These are phyloP conservation scores for Acropternis orthonyx DNA, from an alignment of 2,797 vertebrate genomes.

Conservation along the genomic window DNA sequence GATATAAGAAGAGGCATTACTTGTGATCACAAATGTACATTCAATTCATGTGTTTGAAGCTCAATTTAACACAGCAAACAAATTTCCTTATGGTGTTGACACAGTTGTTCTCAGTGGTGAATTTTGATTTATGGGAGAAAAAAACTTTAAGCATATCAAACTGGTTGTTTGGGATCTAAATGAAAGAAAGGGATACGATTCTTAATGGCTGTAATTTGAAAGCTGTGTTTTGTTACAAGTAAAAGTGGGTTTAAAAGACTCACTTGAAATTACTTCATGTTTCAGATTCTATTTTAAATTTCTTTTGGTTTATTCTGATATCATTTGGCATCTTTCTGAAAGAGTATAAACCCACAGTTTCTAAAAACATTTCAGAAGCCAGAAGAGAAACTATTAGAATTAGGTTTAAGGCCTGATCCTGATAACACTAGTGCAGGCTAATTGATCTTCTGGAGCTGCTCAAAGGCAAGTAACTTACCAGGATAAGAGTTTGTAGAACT, in stretches of 20 bases:
- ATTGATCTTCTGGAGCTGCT: neutral
- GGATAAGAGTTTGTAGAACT: neutral
- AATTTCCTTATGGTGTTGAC: conserved; percentile 71
- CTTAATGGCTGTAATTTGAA: conserved; percentile 38
- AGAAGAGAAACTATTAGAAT: neutral
- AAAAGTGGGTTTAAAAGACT: conserved; percentile 8
- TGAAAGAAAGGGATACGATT: conserved; percentile 42
- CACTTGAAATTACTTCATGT: neutral
- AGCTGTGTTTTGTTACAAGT: neutral
- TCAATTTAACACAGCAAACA: conserved; percentile 78
- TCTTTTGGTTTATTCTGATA: neutral
- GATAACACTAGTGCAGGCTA: neutral
- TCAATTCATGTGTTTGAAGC: conserved; percentile 75
- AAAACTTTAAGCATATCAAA: conserved; percentile 38
- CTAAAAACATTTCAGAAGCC: neutral
- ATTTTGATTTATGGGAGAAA: conserved; percentile 59
- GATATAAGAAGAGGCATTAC: conserved; percentile 70
- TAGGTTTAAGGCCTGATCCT: neutral
- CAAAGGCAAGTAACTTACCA: neutral
- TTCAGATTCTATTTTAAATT: neutral
- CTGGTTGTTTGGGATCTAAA: conserved; percentile 44
- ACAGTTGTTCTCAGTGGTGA: conserved; percentile 67
- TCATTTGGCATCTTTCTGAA: neutral
- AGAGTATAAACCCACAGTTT: neutral
- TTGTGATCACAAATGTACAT: conserved; percentile 65